phyloP scores from a whole-genome alignment of 2,113 vertebrate species.

The Zootoca vivipara region DNA sequence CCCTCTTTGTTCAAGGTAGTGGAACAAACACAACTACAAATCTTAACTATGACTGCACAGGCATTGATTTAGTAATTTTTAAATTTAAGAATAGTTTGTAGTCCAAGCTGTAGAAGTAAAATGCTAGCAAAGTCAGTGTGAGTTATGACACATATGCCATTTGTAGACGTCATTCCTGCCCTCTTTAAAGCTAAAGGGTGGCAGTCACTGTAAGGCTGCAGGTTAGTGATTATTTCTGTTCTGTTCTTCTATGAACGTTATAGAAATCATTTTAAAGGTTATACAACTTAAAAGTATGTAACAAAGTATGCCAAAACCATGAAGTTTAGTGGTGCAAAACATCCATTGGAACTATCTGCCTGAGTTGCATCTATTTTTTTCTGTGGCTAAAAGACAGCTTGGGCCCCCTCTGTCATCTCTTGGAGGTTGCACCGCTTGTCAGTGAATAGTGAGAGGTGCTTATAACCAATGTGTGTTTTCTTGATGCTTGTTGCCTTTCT shows the following conservation, averaged over 20 bases:
- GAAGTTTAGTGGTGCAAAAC: accelerated
- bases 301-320: not conserved
- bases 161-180: not conserved
- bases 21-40: not conserved
- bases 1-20: not conserved
- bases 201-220: not conserved
- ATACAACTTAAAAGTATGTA: not conserved
- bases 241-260: not conserved
- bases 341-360: constrained; percentile 3
- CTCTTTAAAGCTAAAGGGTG: not conserved
- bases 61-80: not conserved
- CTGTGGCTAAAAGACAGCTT: not conserved
- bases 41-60: not conserved
- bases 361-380: not conserved
- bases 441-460: not conserved
- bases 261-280: not conserved
- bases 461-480: not conserved
- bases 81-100: not conserved
- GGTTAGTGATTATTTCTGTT: not conserved
- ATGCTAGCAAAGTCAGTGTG: not conserved
- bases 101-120: not conserved
- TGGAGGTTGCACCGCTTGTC: not conserved
- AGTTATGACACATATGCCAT: not conserved
- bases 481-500: not conserved
- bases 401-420: not conserved